Evolutionary conservation across 2,888 invertebrate genomes (phyloP).

Genomic region (Xiphydria camelus): DNA sequence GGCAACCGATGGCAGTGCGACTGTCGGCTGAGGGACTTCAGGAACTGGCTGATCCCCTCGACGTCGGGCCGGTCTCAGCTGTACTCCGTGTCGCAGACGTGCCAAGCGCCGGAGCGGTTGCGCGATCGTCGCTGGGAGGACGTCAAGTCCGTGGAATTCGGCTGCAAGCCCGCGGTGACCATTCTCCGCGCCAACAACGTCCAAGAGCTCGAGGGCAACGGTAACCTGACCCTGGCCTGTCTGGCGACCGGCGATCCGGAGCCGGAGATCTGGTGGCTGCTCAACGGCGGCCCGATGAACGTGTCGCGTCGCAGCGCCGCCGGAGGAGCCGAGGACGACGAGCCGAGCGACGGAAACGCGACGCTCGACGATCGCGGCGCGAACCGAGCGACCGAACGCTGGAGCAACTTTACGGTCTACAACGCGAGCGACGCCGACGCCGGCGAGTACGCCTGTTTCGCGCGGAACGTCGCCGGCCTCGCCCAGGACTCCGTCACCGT

Average conservation of each 20-base stretch:
- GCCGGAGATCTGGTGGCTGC: slow-evolving; percentile 81
- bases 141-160: slow-evolving; percentile 75
- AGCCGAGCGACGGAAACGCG: slow-evolving; percentile 37
- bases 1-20: slow-evolving; percentile 92
- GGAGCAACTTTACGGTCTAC: slow-evolving; percentile 81
- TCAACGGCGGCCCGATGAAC: slow-evolving; percentile 71
- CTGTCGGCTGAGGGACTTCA: slow-evolving; percentile 80
- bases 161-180: slow-evolving; percentile 76
- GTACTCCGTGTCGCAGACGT: slow-evolving; percentile 74
- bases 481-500: slow-evolving; percentile 63
- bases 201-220: slow-evolving; percentile 79
- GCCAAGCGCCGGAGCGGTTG: slow-evolving; percentile 72
- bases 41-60: slow-evolving; percentile 74
- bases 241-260: slow-evolving; percentile 81
- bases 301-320: slow-evolving; percentile 35
- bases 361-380: slow-evolving; percentile 42
- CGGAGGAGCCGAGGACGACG: slow-evolving; percentile 22
- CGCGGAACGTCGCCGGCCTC: slow-evolving; percentile 66
- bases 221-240: slow-evolving; percentile 81
- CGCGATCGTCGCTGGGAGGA: slow-evolving; percentile 77
- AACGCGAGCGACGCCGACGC: slow-evolving; percentile 82
- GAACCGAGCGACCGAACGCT: slow-evolving; percentile 57
- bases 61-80: slow-evolving; percentile 57
- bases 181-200: slow-evolving; percentile 58
- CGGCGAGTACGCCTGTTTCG: slow-evolving; percentile 83